A percentile compares a stretch with the other conserved stretches of the same genome.
phyloP scores from a whole-genome alignment of 2,888 invertebrate genomes.

The Tenodera sinensis region DNA sequence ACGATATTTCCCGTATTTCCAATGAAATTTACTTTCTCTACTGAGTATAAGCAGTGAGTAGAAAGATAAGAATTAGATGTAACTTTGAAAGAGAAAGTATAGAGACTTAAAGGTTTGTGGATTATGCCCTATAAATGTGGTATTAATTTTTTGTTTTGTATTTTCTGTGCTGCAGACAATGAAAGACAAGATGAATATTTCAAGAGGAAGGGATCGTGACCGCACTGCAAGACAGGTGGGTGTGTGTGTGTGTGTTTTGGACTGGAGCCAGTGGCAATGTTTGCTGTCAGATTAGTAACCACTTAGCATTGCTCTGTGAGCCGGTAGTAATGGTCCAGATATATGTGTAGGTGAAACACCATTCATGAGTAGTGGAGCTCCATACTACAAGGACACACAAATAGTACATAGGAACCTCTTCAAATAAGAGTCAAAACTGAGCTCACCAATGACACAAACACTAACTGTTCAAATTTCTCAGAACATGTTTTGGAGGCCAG shows the following conservation, averaged over 20 bases:
- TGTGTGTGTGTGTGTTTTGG: constrained; percentile 51
- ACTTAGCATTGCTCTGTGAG: background rate
- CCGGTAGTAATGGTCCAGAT: background rate
- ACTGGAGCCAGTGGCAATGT: constrained; percentile 31
- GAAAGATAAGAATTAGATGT: too few relatives aligned
- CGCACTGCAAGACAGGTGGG: constrained; percentile 76
- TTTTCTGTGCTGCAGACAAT: constrained; percentile 59
- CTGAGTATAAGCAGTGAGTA: too few relatives aligned
- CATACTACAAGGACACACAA: background rate
- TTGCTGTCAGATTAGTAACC: background rate
- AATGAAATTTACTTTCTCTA: too few relatives aligned
- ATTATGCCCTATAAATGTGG: too few relatives aligned
- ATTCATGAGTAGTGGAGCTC: too few relatives aligned
- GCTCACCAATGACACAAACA: too few relatives aligned
- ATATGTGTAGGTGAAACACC: background rate
- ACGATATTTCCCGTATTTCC: too few relatives aligned
- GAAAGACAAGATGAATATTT: constrained; percentile 88
- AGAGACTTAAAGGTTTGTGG: too few relatives aligned
- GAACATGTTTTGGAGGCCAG: too few relatives aligned
- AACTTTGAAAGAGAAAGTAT: too few relatives aligned
- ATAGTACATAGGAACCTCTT: background rate
- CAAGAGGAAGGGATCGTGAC: constrained; percentile 77
- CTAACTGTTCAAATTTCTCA: too few relatives aligned
- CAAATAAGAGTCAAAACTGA: too few relatives aligned
- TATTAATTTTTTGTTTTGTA: background rate